These are phyloP conservation scores for Rostratula benghalensis DNA, from an alignment of 2,113 vertebrate genomes.

Conservation along the genomic window DNA sequence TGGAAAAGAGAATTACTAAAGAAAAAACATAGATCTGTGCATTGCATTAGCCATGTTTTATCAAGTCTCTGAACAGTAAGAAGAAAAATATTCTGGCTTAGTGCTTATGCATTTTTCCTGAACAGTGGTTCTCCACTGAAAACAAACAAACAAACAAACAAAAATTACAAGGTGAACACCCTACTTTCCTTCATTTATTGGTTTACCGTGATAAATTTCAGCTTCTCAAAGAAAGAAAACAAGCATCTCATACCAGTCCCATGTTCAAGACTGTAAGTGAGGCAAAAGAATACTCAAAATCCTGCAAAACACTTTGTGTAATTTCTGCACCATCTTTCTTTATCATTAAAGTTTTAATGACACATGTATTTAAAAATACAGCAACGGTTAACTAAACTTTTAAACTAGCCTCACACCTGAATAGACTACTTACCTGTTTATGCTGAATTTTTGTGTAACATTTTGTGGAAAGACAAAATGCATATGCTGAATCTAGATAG, in stretches of 20 bases:
- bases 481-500: background rate
- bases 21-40: background rate
- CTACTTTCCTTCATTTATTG: background rate
- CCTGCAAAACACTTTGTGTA: background rate
- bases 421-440: background rate
- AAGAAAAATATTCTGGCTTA: background rate
- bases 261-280: background rate
- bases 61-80: background rate
- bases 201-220: background rate
- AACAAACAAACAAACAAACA: background rate
- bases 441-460: background rate
- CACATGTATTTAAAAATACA: background rate
- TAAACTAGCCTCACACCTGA: background rate
- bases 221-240: background rate
- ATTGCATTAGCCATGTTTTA: background rate
- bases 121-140: background rate
- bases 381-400: background rate
- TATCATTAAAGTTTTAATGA: background rate
- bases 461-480: background rate
- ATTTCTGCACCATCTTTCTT: background rate
- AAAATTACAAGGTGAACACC: background rate
- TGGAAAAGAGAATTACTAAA: background rate
- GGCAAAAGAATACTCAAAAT: background rate
- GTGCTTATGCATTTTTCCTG: background rate
- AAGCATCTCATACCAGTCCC: background rate